phyloP scores from a whole-genome alignment of 2,113 vertebrate genomes.

The Himantopus leucocephalus region DNA sequence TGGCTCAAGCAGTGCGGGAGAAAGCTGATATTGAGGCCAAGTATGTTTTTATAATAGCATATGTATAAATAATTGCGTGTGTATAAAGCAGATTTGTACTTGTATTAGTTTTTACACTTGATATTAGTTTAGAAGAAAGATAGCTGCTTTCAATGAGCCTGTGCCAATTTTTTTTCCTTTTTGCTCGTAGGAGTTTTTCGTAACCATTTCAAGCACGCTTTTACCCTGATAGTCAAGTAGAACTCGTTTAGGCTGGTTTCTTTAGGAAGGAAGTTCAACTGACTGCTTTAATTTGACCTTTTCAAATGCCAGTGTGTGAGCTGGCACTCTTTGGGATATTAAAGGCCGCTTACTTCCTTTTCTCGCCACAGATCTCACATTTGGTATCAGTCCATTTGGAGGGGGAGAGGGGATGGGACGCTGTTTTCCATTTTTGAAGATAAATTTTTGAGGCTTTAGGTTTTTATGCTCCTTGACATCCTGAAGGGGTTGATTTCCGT shows the following conservation, averaged over 20 bases:
- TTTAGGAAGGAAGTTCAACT: neutral
- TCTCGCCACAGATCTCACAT: neutral
- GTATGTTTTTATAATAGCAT: slow-evolving; percentile 77
- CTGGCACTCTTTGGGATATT: neutral
- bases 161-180: neutral
- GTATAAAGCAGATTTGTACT: neutral
- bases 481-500: neutral
- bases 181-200: neutral
- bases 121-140: neutral
- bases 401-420: neutral
- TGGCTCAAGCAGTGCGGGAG: slow-evolving; percentile 95
- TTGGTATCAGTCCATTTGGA: neutral
- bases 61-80: slow-evolving; percentile 8
- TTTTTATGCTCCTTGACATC: neutral
- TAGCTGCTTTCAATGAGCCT: neutral
- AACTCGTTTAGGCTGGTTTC: neutral
- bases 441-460: neutral
- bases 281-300: neutral
- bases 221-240: neutral
- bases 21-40: slow-evolving; percentile 98
- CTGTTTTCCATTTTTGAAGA: rapidly evolving
- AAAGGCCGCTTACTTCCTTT: neutral
- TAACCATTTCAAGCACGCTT: neutral
- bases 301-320: neutral
- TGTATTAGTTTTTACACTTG: neutral